These are phyloP conservation scores for Pteria penguin DNA, from an alignment of 2,888 invertebrate species.

Conservation along the genomic window DNA sequence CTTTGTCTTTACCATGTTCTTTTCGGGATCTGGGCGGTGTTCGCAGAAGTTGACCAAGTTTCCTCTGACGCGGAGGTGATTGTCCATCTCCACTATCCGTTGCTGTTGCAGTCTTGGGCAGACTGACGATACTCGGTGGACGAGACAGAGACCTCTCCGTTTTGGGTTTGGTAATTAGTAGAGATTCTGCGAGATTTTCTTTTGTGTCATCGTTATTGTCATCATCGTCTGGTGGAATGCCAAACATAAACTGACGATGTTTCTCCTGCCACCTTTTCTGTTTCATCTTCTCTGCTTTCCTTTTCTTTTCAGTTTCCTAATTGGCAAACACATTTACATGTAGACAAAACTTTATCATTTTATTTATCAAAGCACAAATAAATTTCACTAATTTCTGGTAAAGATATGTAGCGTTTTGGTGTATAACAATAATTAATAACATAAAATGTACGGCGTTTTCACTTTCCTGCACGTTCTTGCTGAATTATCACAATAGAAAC, in stretches of 20 bases:
- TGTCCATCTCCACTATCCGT: constrained; percentile 1
- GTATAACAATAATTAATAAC: no score
- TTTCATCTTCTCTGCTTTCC: constrained; percentile 73
- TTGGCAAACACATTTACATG: background rate
- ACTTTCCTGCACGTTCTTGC: no score
- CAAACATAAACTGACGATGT: constrained; percentile 71
- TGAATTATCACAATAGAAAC: no score
- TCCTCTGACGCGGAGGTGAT: background rate
- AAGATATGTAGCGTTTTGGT: no score
- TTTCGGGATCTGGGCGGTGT: constrained; percentile 44
- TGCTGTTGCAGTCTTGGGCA: constrained; percentile 10
- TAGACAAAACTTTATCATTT: no score
- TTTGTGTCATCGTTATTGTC: constrained; percentile 60
- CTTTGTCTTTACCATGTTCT: constrained; percentile 25
- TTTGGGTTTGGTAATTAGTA: constrained; percentile 54
- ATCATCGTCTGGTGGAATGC: constrained; percentile 59
- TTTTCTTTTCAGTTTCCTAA: constrained; percentile 74
- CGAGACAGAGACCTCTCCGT: constrained; percentile 41
- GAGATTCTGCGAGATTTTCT: constrained; percentile 53
- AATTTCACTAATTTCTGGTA: no score
- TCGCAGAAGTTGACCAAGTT: constrained; percentile 16
- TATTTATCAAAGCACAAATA: no score
- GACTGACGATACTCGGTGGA: constrained; percentile 40
- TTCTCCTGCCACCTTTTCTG: constrained; percentile 76
- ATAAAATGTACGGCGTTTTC: no score